Percentiles rank a stretch among this genome's conserved stretches.
phyloP scores from a whole-genome alignment of 2,113 vertebrate genomes.

The Halcyon malimbica region DNA sequence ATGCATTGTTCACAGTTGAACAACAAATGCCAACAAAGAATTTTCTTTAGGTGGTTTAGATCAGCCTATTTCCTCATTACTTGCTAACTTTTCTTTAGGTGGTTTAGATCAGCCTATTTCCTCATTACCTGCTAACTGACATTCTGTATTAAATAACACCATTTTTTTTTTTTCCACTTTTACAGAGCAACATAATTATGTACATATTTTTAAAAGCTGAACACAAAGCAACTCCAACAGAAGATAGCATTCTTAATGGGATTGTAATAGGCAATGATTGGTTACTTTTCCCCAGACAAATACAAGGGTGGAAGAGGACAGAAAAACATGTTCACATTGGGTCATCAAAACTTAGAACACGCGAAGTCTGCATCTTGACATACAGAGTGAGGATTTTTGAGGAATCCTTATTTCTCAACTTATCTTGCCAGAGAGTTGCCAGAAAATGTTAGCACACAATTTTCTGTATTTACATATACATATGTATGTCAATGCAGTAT shows the following conservation, averaged over 20 bases:
- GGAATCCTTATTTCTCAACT: not conserved
- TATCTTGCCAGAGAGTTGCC: not conserved
- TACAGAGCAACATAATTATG: not conserved
- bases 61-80: not conserved
- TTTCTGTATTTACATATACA: not conserved
- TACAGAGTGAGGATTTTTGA: not conserved
- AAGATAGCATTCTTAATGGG: not conserved
- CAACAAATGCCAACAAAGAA: not conserved
- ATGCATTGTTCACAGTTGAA: not conserved
- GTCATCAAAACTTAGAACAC: not conserved
- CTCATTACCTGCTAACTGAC: not conserved
- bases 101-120: not conserved
- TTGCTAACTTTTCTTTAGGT: not conserved
- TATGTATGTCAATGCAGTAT: accelerated
- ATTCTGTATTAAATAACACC: not conserved
- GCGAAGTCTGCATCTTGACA: not conserved
- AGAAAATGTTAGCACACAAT: not conserved
- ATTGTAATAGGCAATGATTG: not conserved
- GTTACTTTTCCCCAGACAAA: not conserved
- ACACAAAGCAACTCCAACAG: not conserved
- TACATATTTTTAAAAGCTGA: not conserved
- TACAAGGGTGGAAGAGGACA: not conserved
- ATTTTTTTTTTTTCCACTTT: not conserved
- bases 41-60: too few species aligned
- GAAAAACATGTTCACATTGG: not conserved